Evolutionary conservation across 2,797 vertebrate genomes (phyloP).

Genomic region (Carapus acus): DNA sequence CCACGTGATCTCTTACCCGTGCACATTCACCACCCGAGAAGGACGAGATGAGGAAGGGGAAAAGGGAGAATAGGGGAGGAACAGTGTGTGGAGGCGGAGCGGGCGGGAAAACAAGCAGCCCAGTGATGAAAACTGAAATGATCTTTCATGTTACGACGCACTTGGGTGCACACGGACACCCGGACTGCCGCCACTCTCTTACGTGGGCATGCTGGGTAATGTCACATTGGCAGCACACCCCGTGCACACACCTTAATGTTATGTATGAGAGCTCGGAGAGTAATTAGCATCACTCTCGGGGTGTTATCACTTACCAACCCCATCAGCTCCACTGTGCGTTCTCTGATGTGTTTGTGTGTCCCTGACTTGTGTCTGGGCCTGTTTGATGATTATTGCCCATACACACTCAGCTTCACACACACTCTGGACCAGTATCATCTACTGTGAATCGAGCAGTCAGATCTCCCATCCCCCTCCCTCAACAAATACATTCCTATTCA

Average conservation of each 20-base stretch:
- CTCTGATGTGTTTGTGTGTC: neutral
- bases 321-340: conserved; percentile 3
- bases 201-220: conserved; percentile 37
- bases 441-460: too few species aligned
- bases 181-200: conserved; percentile 24
- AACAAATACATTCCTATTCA: too few species aligned
- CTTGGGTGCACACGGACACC: conserved; percentile 9
- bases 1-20: conserved; percentile 47
- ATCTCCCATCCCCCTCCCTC: too few species aligned
- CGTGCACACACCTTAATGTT: conserved; percentile 47
- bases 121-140: conserved; percentile 40
- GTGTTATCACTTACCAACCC: conserved; percentile 14
- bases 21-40: too few species aligned
- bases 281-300: conserved; percentile 43
- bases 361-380: neutral
- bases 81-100: conserved; percentile 61
- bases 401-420: too few species aligned
- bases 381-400: too few species aligned
- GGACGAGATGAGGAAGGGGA: too few species aligned
- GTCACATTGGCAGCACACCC: conserved; percentile 42
- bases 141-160: conserved; percentile 56
- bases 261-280: conserved; percentile 28
- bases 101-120: conserved; percentile 50
- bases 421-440: too few species aligned
- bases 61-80: too few species aligned